Evolutionary conservation across 2,113 vertebrate species (phyloP).

Genomic region (Pteruthius melanotis): DNA sequence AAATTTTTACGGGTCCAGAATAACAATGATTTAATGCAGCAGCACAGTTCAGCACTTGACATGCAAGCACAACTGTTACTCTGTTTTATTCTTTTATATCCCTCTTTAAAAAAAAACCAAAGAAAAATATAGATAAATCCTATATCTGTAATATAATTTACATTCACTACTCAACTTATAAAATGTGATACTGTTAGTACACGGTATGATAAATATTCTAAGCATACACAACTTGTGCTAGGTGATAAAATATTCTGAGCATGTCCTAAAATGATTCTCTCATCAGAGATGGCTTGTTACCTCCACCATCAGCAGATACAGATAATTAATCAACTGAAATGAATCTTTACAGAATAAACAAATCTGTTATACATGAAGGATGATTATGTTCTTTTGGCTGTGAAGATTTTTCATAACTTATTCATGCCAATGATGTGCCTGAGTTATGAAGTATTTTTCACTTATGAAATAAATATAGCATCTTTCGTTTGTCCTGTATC

Average conservation of each 20-base stretch:
- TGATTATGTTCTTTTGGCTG: conserved; percentile 79
- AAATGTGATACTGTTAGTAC: conserved; percentile 17
- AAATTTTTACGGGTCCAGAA: conserved; percentile 61
- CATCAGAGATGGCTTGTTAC: conserved; percentile 77
- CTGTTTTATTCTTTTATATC: not conserved
- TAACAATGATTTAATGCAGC: conserved; percentile 49
- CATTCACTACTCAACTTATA: not conserved
- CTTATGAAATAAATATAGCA: conserved; percentile 65
- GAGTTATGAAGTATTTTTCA: conserved; percentile 64
- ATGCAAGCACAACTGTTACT: not conserved
- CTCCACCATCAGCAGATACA: conserved; percentile 77
- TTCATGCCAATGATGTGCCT: conserved; percentile 70
- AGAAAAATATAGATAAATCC: not conserved
- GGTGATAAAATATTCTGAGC: conserved; percentile 77
- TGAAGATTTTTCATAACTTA: conserved; percentile 77
- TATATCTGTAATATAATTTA: not conserved
- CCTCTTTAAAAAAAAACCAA: not conserved
- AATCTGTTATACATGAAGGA: conserved; percentile 80
- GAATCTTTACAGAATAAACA: conserved; percentile 82
- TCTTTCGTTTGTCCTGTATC: conserved; percentile 58
- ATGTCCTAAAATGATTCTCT: conserved; percentile 74
- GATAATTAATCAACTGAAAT: conserved; percentile 83
- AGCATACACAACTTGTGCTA: conserved; percentile 63
- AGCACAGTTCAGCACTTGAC: conserved; percentile 25
- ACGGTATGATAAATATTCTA: conserved; percentile 68